phyloP scores from a whole-genome alignment of 1,140 invertebrate genomes.

The Cydia pomonella region DNA sequence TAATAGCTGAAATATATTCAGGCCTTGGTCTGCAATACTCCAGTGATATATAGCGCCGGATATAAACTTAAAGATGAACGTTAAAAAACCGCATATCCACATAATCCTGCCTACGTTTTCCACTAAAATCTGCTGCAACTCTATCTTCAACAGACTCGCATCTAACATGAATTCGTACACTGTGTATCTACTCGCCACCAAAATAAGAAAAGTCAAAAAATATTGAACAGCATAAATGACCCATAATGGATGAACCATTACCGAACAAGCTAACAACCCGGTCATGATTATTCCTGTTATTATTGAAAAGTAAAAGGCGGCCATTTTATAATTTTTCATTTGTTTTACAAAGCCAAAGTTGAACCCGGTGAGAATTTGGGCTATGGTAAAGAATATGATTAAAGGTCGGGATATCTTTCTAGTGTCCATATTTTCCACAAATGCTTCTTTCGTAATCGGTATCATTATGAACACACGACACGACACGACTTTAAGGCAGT shows the following conservation, averaged over 20 bases:
- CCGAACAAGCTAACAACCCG: neutral
- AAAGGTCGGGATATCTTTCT: neutral
- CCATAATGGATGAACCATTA: neutral
- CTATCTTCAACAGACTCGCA: neutral
- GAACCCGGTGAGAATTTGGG: neutral
- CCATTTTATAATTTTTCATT: neutral
- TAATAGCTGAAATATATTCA: neutral
- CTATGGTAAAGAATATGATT: neutral
- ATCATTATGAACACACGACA: neutral
- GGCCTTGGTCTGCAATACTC: neutral
- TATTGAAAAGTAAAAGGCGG: neutral
- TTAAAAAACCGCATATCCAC: neutral
- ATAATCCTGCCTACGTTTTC: neutral
- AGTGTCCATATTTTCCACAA: neutral
- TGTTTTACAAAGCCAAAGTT: constrained; percentile 1
- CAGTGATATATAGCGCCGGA: neutral
- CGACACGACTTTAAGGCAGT: neutral
- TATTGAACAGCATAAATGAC: neutral
- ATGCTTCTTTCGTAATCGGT: neutral
- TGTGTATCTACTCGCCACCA: neutral
- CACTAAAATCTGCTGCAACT: neutral
- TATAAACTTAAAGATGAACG: neutral
- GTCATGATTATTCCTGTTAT: neutral
- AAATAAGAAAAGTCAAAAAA: neutral
- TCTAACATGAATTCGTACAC: constrained; percentile 6